Percentiles rank a stretch among this genome's conserved stretches.
Conservation (phyloP, 35 echinoderm and acorn worm genomes). For the Holothuria glaberrima region DNA sequence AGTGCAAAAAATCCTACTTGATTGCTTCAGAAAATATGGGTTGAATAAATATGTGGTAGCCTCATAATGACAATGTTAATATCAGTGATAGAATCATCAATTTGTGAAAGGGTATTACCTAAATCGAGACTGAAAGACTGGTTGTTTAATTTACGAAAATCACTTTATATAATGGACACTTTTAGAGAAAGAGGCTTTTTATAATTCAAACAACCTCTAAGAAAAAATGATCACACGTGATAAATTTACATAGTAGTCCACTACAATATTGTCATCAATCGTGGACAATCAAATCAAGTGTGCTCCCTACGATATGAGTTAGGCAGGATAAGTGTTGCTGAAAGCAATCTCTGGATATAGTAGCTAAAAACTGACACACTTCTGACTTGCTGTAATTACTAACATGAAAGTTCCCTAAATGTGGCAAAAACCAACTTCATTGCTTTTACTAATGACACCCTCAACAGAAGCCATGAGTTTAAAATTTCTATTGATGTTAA, state of each 20-base stretch:
- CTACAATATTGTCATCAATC: neutral
- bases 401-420: neutral
- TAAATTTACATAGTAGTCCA: neutral
- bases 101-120: neutral
- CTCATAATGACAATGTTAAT: too few relatives aligned
- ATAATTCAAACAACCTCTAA: neutral
- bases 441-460: too few relatives aligned
- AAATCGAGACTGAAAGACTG: neutral
- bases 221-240: neutral
- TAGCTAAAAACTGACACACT: neutral
- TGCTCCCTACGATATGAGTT: neutral
- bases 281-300: neutral
- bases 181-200: neutral
- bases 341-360: neutral
- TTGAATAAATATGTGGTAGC: too few relatives aligned
- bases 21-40: too few relatives aligned
- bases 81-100: too few relatives aligned
- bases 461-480: too few relatives aligned
- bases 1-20: too few relatives aligned
- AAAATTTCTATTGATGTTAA: too few relatives aligned
- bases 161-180: neutral
- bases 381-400: neutral
- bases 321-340: neutral
- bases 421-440: too few relatives aligned
- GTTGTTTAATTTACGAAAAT: neutral